Percentiles rank a stretch among this genome's conserved stretches.
Evolutionary conservation across 1,140 invertebrate genomes (phyloP).

Genomic region (Bombus huntii): DNA sequence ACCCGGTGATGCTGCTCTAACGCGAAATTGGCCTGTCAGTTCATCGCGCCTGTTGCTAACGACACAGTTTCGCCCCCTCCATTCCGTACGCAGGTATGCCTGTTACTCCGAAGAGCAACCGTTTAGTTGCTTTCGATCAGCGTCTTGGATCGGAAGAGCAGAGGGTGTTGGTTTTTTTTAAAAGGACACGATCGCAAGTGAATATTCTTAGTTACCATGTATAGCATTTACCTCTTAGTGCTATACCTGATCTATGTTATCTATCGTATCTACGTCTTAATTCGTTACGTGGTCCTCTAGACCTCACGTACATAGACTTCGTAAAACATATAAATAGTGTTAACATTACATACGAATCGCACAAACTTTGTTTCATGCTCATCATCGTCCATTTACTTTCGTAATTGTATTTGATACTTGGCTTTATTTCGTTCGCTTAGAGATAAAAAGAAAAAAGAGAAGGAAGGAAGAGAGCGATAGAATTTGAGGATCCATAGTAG

Average conservation of each 20-base stretch:
- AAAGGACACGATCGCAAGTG: neutral
- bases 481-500: neutral
- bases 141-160: neutral
- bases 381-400: too few relatives aligned
- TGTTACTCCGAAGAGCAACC: conserved; percentile 23
- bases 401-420: too few relatives aligned
- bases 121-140: conserved; percentile 28
- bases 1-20: conserved; percentile 8
- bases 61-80: conserved; percentile 15
- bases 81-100: conserved; percentile 19
- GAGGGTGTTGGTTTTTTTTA: neutral
- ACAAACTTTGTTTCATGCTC: neutral
- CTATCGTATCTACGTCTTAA: neutral
- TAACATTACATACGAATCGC: neutral
- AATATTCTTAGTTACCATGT: neutral
- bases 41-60: conserved; percentile 43
- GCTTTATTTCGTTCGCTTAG: neutral
- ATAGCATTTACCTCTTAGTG: neutral
- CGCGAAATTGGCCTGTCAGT: conserved; percentile 36
- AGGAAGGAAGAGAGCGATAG: neutral
- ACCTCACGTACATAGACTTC: neutral
- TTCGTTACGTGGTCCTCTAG: neutral
- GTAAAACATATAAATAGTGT: neutral
- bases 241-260: neutral
- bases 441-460: neutral